phyloP scores from a whole-genome alignment of 1,140 invertebrate genomes.

The Drosophila trapezifrons region DNA sequence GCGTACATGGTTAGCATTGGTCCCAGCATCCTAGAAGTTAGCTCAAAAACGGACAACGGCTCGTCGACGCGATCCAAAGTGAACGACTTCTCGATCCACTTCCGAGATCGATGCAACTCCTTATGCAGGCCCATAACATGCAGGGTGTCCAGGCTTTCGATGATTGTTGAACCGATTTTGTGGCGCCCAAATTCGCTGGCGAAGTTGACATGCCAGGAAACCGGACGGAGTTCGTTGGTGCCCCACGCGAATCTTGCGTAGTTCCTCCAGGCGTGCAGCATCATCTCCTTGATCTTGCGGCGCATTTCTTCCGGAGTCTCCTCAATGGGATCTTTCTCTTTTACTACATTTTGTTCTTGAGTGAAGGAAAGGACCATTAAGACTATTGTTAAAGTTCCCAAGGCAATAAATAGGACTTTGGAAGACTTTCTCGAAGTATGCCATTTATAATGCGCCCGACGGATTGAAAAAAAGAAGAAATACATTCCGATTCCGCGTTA shows the following conservation, averaged over 20 bases:
- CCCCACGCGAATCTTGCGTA: slow-evolving; percentile 98
- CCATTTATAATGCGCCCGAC: slow-evolving; percentile 21
- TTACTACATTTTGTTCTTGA: background rate
- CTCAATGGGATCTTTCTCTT: background rate
- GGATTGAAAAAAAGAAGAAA: slow-evolving; percentile 8
- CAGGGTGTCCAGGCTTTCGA: slow-evolving; percentile 97
- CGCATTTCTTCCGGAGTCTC: slow-evolving; percentile 9
- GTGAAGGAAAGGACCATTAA: background rate
- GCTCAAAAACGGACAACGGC: slow-evolving; percentile 98
- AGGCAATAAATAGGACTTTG: slow-evolving; percentile 1
- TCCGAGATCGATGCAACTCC: slow-evolving; percentile 95
- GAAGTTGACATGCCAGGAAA: slow-evolving; percentile 94
- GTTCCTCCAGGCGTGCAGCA: slow-evolving; percentile 96
- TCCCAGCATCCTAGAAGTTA: slow-evolving; percentile 98
- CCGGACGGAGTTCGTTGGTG: slow-evolving; percentile 96
- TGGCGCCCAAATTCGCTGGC: slow-evolving; percentile 95
- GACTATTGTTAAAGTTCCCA: background rate
- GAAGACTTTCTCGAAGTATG: background rate
- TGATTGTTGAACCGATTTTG: slow-evolving; percentile 95
- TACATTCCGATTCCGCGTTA: slow-evolving; percentile 13
- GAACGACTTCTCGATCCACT: slow-evolving; percentile 95
- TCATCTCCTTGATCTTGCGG: slow-evolving; percentile 89
- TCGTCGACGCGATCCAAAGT: slow-evolving; percentile 92
- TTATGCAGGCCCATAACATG: slow-evolving; percentile 98
- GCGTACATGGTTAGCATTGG: slow-evolving; percentile 96